Evolutionary conservation across 1,140 invertebrate species (phyloP).

Genomic region (Mylabris phalerata): DNA sequence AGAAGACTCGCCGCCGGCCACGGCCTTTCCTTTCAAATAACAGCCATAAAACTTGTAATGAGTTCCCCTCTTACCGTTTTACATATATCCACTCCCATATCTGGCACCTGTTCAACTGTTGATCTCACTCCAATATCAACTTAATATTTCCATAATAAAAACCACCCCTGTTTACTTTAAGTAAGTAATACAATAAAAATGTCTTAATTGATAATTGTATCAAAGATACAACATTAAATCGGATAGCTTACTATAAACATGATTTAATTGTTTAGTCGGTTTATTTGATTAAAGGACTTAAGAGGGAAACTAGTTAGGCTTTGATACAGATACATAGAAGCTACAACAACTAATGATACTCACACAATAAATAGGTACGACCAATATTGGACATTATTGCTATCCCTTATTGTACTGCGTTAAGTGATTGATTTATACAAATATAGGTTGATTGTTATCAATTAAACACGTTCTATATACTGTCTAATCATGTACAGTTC

Average conservation of each 20-base stretch:
- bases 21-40: conserved; percentile 19
- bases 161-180: neutral
- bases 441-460: conserved; percentile 9
- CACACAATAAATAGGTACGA: too few relatives aligned
- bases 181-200: too few relatives aligned
- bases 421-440: conserved; percentile 11
- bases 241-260: too few relatives aligned
- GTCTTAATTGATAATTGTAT: too few relatives aligned
- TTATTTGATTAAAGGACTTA: too few relatives aligned
- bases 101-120: conserved; percentile 19
- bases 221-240: too few relatives aligned
- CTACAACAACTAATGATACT: too few relatives aligned
- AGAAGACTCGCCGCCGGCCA: conserved; percentile 15
- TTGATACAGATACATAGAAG: too few relatives aligned
- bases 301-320: too few relatives aligned
- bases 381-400: too few relatives aligned
- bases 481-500: too few relatives aligned
- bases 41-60: conserved; percentile 24
- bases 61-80: conserved; percentile 5
- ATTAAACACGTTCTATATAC: conserved; percentile 1
- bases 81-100: conserved; percentile 17
- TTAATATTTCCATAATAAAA: neutral
- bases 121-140: conserved; percentile 8
- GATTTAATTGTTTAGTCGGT: too few relatives aligned
- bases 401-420: conserved; percentile 3